Evolutionary conservation across 1,140 invertebrate genomes (phyloP).

Genomic region (Caenorhabditis latens): DNA sequence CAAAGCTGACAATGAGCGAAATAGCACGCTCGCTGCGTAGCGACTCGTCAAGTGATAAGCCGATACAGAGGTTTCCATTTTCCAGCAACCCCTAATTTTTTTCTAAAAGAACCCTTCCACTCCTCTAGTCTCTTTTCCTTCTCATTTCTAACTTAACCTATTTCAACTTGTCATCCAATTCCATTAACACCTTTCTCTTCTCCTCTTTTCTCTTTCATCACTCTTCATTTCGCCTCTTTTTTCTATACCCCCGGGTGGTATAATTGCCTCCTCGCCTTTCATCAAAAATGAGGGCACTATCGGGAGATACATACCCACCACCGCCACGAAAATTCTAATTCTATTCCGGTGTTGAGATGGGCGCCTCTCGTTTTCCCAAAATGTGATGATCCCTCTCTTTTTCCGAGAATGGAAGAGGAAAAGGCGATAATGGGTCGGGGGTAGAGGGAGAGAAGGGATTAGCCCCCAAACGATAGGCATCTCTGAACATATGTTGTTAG

Average conservation of each 20-base stretch:
- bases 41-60: no score
- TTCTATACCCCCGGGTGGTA: not conserved
- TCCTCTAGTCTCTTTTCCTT: not conserved
- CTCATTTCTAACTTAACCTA: not conserved
- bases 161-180: not conserved
- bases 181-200: slow-evolving; percentile 37
- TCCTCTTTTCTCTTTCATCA: not conserved
- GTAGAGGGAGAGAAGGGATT: not conserved
- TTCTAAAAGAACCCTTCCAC: no score
- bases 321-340: slow-evolving; percentile 37
- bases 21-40: no score
- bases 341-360: not conserved
- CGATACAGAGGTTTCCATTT: no score
- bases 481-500: slow-evolving; percentile 44
- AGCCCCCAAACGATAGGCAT: slow-evolving; percentile 34
- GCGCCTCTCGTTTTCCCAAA: slow-evolving; percentile 14
- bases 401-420: not conserved
- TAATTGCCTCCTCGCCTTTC: slow-evolving; percentile 54
- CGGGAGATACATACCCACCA: slow-evolving; percentile 1
- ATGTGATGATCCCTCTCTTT: slow-evolving; percentile 12
- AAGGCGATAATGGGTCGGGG: slow-evolving; percentile 48
- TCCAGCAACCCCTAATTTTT: no score
- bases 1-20: no score
- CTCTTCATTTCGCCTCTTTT: slow-evolving; percentile 20
- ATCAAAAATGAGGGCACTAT: slow-evolving; percentile 51